These are phyloP conservation scores for Conus ventricosus DNA, from an alignment of 1,140 invertebrate species.

Conservation along the genomic window DNA sequence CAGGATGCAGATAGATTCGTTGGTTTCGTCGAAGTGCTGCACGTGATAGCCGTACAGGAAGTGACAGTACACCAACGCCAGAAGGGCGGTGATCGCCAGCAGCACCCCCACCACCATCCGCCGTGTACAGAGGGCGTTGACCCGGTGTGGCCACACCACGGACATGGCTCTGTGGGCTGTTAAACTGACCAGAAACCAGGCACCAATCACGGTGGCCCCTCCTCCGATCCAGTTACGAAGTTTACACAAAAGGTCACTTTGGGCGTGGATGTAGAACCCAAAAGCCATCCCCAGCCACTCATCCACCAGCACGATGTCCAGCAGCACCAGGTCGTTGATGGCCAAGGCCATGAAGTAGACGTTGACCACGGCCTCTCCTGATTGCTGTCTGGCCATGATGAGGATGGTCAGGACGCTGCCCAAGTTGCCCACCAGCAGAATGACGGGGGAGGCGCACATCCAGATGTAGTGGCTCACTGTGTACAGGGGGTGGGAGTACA, in stretches of 20 bases:
- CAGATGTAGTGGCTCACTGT: neutral
- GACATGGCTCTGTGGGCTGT: slow-evolving; percentile 38
- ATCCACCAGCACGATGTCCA: neutral
- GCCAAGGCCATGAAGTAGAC: slow-evolving; percentile 15
- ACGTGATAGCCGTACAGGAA: neutral
- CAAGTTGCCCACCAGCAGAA: neutral
- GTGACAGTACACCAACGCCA: neutral
- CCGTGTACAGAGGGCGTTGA: neutral
- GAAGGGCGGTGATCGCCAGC: too few species aligned
- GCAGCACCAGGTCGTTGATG: neutral
- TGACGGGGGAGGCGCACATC: neutral
- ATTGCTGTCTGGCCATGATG: neutral
- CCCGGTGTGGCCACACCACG: slow-evolving; percentile 21
- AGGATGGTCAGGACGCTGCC: neutral
- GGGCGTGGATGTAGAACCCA: slow-evolving; percentile 23
- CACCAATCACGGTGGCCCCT: neutral
- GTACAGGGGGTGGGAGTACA: neutral
- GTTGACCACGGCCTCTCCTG: neutral
- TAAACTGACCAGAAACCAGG: slow-evolving; percentile 41
- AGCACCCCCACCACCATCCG: neutral
- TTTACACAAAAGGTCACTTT: slow-evolving; percentile 11
- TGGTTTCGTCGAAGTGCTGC: neutral
- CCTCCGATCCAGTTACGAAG: slow-evolving; percentile 23
- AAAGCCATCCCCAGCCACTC: neutral
- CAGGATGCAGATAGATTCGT: neutral